Conservation (phyloP, 2,113 vertebrate genomes). For the Dasyornis broadbenti region DNA sequence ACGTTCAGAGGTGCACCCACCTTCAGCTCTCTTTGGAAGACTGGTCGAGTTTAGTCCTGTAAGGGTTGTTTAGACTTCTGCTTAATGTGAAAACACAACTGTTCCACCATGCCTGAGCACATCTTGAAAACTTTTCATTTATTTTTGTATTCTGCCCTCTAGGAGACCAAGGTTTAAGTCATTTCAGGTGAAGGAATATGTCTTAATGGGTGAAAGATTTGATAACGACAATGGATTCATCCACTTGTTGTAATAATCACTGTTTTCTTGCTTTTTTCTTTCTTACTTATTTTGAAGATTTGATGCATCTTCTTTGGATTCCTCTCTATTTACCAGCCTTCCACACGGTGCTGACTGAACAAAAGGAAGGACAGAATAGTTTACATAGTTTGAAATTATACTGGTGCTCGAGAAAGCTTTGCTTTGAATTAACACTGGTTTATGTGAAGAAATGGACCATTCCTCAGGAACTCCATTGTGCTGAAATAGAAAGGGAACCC, state of each 20-base stretch:
- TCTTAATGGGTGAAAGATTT: background rate
- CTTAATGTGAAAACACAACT: background rate
- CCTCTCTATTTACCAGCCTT: background rate
- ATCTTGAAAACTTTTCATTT: background rate
- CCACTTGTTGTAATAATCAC: background rate
- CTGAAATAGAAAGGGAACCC: background rate
- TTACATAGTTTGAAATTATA: background rate
- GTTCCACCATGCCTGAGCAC: background rate
- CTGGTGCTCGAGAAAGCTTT: background rate
- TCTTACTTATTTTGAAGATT: background rate
- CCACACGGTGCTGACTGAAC: background rate
- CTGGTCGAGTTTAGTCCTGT: rapidly evolving
- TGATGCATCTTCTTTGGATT: background rate
- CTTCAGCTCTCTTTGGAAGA: background rate
- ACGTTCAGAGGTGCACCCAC: rapidly evolving
- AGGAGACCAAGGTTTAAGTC: background rate
- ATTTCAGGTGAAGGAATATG: background rate
- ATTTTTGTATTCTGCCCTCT: background rate
- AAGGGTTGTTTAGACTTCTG: background rate
- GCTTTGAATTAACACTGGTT: background rate
- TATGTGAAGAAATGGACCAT: background rate
- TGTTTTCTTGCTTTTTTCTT: background rate
- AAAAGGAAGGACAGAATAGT: background rate
- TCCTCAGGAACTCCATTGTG: background rate
- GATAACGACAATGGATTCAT: background rate